phyloP scores from a whole-genome alignment of 2,797 vertebrate species.

The Lagorchestes hirsutus region DNA sequence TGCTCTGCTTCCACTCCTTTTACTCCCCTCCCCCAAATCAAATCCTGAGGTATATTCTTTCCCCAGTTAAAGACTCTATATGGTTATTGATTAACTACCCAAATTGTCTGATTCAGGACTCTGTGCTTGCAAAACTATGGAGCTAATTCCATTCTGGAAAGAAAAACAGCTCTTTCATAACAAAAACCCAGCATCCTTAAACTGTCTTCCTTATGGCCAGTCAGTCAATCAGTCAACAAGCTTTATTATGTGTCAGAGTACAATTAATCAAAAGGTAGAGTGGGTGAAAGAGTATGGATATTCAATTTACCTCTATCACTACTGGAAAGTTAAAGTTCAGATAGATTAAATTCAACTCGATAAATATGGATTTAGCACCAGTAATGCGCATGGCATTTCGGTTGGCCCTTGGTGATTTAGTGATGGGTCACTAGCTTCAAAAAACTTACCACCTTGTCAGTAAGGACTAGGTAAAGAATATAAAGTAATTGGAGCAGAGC shows the following conservation, averaged over 20 bases:
- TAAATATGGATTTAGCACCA: background rate
- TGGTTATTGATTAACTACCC: background rate
- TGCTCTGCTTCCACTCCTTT: background rate
- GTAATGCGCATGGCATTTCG: background rate
- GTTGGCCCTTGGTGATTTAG: background rate
- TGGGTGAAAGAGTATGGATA: background rate
- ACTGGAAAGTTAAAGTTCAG: constrained; percentile 33
- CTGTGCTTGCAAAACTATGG: background rate
- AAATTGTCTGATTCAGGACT: background rate
- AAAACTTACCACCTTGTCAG: background rate
- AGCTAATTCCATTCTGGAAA: background rate
- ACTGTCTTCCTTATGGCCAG: background rate
- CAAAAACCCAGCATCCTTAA: background rate
- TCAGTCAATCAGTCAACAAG: background rate
- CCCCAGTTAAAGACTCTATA: background rate
- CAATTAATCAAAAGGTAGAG: background rate
- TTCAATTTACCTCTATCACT: constrained; percentile 27
- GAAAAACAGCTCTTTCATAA: background rate
- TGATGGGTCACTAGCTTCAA: background rate
- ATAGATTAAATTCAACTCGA: background rate
- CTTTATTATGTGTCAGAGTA: background rate
- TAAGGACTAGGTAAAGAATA: background rate
- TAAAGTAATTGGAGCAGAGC: background rate
- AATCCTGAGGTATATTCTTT: background rate
- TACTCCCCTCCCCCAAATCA: background rate